Base-by-base conservation (phyloP, 2,888 invertebrate species). In the Tanytarsus gracilentus region DNA sequence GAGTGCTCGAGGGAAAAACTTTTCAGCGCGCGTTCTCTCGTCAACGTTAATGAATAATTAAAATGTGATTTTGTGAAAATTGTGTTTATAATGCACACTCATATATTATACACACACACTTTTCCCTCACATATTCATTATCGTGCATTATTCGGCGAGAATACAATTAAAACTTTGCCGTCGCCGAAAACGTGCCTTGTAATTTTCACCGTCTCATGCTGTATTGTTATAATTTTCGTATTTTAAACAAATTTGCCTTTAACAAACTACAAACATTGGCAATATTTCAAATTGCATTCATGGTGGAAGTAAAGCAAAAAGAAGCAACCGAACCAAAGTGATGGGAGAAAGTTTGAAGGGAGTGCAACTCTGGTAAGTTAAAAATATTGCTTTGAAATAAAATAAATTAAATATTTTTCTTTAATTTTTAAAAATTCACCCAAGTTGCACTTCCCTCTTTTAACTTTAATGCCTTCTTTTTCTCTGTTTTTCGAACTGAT, bases 31-130 rank as follows among this genome's bases (percentile, higher is more conserved):
- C 18, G 18, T 29, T 51, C 23, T 9, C 21, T 44, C 21, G 23
- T 44, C 44, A 44, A 14, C 51, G 30, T 30, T n/a, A 30, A 30
- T 51, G 30, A 51, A 51, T 51, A 51, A 51, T 51, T 51, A 51
- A 51, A 51, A 51, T 51, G 51, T 29, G 18, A 51, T 51, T 51
- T 27, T 21, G 14, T 51, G 7, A 39, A 39, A 39, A n/a, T 39
- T 39, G n/a, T 39, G n/a, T 39, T 6, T 30, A 8, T 30, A 30
- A 39, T 16, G 39, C 4, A 39, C 16, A 14, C 4, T 16, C 9
- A n/a, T n/a, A n/a, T n/a, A n/a, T n/a, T n/a, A n/a, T n/a, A n/a
- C n/a, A n/a, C n/a, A n/a, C n/a, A n/a, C n/a, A n/a, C n/a, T n/a
- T n/a, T n/a, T n/a, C n/a, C n/a, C n/a, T n/a, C n/a, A n/a, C n/a